Percentiles rank a stretch among this genome's conserved stretches.
Conservation (phyloP, 2,113 vertebrate genomes). For the Mixornis gularis region DNA sequence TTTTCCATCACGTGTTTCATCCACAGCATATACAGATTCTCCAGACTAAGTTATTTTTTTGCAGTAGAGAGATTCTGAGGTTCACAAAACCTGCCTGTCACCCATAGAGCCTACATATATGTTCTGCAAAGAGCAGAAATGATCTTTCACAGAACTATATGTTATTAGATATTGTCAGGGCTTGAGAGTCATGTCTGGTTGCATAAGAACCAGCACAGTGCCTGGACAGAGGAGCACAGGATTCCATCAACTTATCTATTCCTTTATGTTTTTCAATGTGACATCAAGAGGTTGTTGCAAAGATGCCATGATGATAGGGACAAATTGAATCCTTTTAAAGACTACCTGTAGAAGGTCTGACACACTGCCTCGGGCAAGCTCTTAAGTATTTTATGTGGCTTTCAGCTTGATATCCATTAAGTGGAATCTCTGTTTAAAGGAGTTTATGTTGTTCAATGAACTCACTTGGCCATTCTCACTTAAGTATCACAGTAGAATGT, state of each 20-base stretch:
- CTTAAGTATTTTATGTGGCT: not conserved
- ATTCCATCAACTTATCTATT: not conserved
- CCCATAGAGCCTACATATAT: not conserved
- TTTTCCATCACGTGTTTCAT: not conserved
- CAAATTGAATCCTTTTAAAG: not conserved
- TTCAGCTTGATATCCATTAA: not conserved
- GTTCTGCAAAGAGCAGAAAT: not conserved
- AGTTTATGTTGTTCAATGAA: not conserved
- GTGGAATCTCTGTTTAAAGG: not conserved
- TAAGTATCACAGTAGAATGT: not conserved
- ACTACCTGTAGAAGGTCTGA: not conserved
- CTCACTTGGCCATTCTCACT: conserved; percentile 4
- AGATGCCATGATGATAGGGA: not conserved
- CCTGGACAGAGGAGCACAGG: not conserved
- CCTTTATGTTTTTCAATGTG: not conserved
- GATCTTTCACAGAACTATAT: not conserved
- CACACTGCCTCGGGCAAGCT: not conserved
- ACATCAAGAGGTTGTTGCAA: not conserved
- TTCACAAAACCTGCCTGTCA: not conserved
- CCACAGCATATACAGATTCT: not conserved
- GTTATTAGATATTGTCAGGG: not conserved
- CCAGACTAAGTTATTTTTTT: not conserved
- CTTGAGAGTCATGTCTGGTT: not conserved
- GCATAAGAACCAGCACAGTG: not conserved
- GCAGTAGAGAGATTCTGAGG: not conserved